Evolutionary conservation across 2,113 vertebrate species (phyloP).

Genomic region (Rutilus rutilus): DNA sequence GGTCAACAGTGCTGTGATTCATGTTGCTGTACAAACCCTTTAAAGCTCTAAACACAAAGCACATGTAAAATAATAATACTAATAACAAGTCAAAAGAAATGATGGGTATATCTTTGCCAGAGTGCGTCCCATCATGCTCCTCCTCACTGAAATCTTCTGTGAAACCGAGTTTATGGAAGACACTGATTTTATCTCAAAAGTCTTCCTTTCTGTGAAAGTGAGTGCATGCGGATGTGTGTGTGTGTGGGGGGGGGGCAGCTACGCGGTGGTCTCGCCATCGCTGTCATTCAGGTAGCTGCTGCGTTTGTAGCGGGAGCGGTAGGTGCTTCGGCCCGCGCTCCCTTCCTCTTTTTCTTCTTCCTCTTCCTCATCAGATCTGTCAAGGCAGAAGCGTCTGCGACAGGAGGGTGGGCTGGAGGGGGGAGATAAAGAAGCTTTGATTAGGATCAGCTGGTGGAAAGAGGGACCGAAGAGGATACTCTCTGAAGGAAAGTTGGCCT

Average conservation of each 20-base stretch:
- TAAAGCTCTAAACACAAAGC: conserved; percentile 4
- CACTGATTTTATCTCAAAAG: conserved; percentile 5
- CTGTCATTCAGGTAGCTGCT: conserved; percentile 79
- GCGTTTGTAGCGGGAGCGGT: conserved; percentile 71
- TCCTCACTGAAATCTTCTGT: conserved; percentile 14
- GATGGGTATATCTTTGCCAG: conserved; percentile 12
- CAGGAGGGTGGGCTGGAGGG: conserved; percentile 80
- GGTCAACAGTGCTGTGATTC: conserved; percentile 19
- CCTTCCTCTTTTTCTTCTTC: conserved; percentile 81
- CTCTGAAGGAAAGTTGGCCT: background rate
- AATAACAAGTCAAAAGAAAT: conserved; percentile 22
- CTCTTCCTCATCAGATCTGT: conserved; percentile 87
- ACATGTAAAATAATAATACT: conserved; percentile 11
- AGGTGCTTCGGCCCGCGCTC: conserved; percentile 68
- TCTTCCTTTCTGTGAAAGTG: conserved; percentile 17
- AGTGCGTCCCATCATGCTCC: conserved; percentile 20
- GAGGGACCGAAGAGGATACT: background rate
- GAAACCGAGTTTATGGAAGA: background rate
- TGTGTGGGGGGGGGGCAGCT: conserved; percentile 25
- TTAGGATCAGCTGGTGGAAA: background rate
- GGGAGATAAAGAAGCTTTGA: conserved; percentile 20
- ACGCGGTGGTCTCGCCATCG: conserved; percentile 73
- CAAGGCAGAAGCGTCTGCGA: conserved; percentile 77
- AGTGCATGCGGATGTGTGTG: conserved; percentile 3
- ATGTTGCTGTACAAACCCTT: conserved; percentile 9